Base-by-base conservation (phyloP, 2,888 invertebrate species). In the Matsumyia berberina region DNA sequence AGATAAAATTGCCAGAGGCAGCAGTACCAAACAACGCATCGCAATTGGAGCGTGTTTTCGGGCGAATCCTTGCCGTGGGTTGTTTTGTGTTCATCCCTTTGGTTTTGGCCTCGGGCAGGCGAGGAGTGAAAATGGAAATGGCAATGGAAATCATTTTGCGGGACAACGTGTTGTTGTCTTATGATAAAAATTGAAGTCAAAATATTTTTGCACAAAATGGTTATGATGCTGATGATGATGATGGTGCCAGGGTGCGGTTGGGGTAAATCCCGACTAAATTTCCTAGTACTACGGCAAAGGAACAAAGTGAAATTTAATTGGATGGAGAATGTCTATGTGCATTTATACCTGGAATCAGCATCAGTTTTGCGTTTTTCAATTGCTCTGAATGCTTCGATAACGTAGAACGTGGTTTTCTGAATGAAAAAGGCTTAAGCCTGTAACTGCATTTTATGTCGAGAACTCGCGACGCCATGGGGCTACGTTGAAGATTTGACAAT, bases 1-100 rank as follows among this genome's bases (percentile, higher is more conserved):
- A 37, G 51, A 55, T 66, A 58, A 72, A 82, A 60, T 67, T 57
- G 4, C 62, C 78, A 58, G 24, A n/a, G 11, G 39, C 39, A 62
- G 49, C 12, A 33, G 24, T 19, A 37, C 2, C 6, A 31, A 15
- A n/a, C n/a, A n/a, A n/a, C n/a, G n/a, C 7, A 42, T n/a, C 7
- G 15, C 37, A 19, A 37, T 19, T 24, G 37, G 39, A 17, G 37
- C 29, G 17, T 70, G 19, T 9, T 46, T 24, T 35, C 24, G 19
- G 37, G 24, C 51, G 35, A 9, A 37, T 33, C 33, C 51, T 29
- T 31, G 66, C 35, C 1, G n/a, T 0, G 53, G 33, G 49, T 9
- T 35, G 39, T n/a, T 39, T 5, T 39, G 17, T 42, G 31, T 62
- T 62, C 19, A 51, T 72, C 5, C 9, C 31, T 19, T 44, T n/a